Evolutionary conservation across 2,797 vertebrate species (phyloP), one percentile per base, ranked within the genome.

Genomic region (Coendou prehensilis): DNA sequence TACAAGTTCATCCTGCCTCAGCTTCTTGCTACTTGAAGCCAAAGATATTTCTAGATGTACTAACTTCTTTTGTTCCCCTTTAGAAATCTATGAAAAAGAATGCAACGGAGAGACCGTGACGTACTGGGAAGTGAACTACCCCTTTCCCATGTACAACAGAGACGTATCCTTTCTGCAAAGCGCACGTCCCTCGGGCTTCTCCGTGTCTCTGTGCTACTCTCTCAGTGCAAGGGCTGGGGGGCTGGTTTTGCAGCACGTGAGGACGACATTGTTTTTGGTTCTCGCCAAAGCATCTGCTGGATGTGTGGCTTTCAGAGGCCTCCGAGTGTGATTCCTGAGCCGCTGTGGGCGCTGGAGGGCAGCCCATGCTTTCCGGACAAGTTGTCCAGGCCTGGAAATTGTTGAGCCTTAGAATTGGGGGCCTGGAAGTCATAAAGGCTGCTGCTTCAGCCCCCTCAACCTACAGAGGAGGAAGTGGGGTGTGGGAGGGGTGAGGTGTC

Each of bases 61-160:
- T 97, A 47, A 96, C 89, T 50, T 79, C 83, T 94, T 93, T 97
- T 97, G 10, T 41, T 84, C 28, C 91, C 78, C 76, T 91, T 0
- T 96, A 99, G 99, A 99, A 89, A 98, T 99, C 13, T 96, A 98
- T 89, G 99, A 99, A 98, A 96, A 97, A 97, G 99, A 96, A 56
- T 98, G 98, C 0, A 92, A 97, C 23, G 99, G 99, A 84, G 97
- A 99, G 96, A 97, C 73, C 0, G 98, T 99, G 0, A 99, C 99
- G 96, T 99, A 99, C 99, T 99, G 99, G 99, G 99, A 99, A 97
- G 99, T 99, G 87, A 99, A 99, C 84, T 99, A 99, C 98, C 99
- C 99, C 0, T 99, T 99, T 59, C 99, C 99, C 54, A 96, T 99
- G 97, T 99, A 99, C 22, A 99, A 99, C 98, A 99, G 99, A 98